phyloP scores from a whole-genome alignment of 1,140 invertebrate species.

The Zaprionus kolodkinae region DNA sequence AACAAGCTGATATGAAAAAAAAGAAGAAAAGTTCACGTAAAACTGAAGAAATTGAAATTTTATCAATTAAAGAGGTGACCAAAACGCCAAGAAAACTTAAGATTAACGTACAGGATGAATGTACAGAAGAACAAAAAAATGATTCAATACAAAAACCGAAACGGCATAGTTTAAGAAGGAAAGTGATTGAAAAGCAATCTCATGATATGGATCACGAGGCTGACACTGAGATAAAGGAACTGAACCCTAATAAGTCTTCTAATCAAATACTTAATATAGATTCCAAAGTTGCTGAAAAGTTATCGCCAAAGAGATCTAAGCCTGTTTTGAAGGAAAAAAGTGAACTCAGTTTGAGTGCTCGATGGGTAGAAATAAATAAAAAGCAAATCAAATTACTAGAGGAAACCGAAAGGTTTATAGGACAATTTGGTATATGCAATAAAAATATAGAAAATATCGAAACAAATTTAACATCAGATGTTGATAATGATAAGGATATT shows the following conservation, averaged over 20 bases:
- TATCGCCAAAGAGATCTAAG: background rate
- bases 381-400: conserved; percentile 34
- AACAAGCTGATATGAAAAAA: background rate
- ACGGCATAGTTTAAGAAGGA: background rate
- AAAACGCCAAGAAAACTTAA: conserved; percentile 1
- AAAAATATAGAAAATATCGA: background rate
- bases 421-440: conserved; percentile 13
- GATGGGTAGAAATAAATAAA: conserved; percentile 61
- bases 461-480: background rate
- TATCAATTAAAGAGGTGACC: background rate
- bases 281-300: background rate
- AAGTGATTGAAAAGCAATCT: background rate
- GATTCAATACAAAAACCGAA: background rate
- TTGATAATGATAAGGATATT: background rate
- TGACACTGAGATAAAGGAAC: conserved; percentile 9
- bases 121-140: conserved; percentile 1
- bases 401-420: conserved; percentile 56
- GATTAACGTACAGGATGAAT: background rate
- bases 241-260: background rate
- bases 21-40: background rate
- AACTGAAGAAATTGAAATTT: background rate
- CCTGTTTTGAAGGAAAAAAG: background rate
- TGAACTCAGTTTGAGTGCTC: conserved; percentile 51
- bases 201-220: background rate
- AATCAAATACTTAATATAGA: conserved; percentile 20